Percentiles rank a stretch among this genome's conserved stretches.
phyloP scores from a whole-genome alignment of 2,797 vertebrate species.

The Xiphorhynchus erythropygius region DNA sequence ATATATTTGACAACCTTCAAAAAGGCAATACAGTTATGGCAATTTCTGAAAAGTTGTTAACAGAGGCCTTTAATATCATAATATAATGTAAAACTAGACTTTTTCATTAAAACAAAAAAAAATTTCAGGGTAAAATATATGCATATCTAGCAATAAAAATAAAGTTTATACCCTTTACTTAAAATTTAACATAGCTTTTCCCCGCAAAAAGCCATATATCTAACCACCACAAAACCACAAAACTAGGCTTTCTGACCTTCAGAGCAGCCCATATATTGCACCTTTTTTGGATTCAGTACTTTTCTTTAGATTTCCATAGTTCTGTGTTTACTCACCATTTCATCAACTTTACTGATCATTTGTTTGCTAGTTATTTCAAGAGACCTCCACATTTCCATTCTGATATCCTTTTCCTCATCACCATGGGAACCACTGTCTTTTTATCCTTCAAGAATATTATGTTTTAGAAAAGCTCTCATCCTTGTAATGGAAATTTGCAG shows the following conservation, averaged over 20 bases:
- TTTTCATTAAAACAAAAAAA: not conserved
- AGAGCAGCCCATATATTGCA: not conserved
- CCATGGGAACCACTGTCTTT: constrained; percentile 38
- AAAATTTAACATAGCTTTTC: not conserved
- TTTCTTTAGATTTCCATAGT: not conserved
- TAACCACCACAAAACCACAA: not conserved
- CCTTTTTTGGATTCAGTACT: not conserved
- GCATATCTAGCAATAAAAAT: not conserved
- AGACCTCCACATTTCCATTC: not conserved
- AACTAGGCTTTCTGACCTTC: not conserved
- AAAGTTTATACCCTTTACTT: not conserved
- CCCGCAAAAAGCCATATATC: not conserved
- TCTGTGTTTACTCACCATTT: not conserved
- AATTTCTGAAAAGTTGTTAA: not conserved
- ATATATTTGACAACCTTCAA: not conserved
- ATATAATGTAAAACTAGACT: not conserved
- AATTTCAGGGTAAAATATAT: not conserved
- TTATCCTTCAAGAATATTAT: constrained; percentile 1
- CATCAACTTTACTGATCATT: not conserved
- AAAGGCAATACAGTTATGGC: not conserved
- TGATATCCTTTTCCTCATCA: constrained; percentile 10
- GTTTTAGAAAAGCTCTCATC: constrained; percentile 23
- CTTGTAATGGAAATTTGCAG: constrained; percentile 36
- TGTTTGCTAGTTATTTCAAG: constrained; percentile 19
- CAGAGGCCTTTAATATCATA: not conserved